Evolutionary conservation across 2,797 vertebrate species (phyloP).

Genomic region (Acipenser transmontanus): DNA sequence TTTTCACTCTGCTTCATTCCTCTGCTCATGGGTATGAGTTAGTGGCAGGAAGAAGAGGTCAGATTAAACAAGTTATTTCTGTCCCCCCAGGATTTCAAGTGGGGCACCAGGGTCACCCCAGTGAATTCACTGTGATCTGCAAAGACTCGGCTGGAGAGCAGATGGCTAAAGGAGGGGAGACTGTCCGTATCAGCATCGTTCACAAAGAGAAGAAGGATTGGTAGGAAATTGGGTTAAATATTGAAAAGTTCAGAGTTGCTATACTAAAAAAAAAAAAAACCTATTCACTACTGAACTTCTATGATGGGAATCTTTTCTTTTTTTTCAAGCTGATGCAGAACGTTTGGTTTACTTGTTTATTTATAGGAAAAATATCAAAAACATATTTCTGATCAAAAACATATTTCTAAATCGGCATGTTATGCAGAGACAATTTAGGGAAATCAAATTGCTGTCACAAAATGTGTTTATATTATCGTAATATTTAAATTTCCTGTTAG

Average conservation of each 20-base stretch:
- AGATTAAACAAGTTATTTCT: no score
- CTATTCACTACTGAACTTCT: background rate
- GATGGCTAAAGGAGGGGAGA: constrained; percentile 67
- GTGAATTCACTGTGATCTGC: constrained; percentile 72
- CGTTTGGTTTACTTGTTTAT: background rate
- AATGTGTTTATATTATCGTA: background rate
- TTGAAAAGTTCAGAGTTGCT: background rate
- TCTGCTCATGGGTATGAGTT: no score
- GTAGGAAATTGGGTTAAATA: constrained; percentile 44
- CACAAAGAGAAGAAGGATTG: constrained; percentile 71
- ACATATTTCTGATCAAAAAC: constrained; percentile 4
- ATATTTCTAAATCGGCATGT: constrained; percentile 4
- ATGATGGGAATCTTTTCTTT: background rate
- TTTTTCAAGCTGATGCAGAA: background rate
- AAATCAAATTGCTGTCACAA: background rate
- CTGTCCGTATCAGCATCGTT: constrained; percentile 62
- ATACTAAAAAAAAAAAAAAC: background rate
- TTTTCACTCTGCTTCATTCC: no score
- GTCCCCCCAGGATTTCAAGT: constrained; percentile 56
- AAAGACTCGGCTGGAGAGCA: constrained; percentile 59
- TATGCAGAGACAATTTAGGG: background rate
- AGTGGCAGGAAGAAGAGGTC: no score
- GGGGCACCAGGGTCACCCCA: constrained; percentile 56
- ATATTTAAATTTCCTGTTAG: constrained; percentile 40
- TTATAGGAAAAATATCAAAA: background rate